These are phyloP conservation scores for Sorex araneus DNA, from an alignment of 2,113 vertebrate genomes.

Conservation along the genomic window DNA sequence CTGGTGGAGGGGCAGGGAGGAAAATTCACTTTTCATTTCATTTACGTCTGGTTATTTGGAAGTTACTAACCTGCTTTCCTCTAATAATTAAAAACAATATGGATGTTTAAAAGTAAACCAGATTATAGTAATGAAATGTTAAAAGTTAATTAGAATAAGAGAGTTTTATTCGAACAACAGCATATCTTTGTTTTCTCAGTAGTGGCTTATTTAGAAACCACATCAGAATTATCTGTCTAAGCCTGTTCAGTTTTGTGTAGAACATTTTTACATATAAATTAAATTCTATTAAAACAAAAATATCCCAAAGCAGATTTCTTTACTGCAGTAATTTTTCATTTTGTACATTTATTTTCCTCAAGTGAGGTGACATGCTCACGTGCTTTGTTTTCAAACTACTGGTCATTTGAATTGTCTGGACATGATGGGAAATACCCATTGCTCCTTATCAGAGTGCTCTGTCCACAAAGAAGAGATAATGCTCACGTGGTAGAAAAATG, in stretches of 20 bases:
- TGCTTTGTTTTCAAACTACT: conserved; percentile 5
- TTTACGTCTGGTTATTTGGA: conserved; percentile 28
- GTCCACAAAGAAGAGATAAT: conserved; percentile 33
- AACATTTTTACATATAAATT: conserved; percentile 43
- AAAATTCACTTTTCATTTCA: conserved; percentile 26
- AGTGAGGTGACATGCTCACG: background rate
- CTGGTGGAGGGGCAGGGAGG: background rate
- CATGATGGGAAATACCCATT: background rate
- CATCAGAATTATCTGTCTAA: conserved; percentile 42
- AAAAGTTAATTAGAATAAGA: conserved; percentile 43
- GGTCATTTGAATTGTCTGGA: conserved; percentile 30
- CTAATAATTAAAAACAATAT: conserved; percentile 63
- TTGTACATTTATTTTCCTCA: conserved; percentile 41
- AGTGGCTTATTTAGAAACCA: conserved; percentile 41
- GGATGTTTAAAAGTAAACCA: conserved; percentile 39
- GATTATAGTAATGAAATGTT: background rate
- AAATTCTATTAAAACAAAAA: conserved; percentile 45
- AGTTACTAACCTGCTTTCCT: conserved; percentile 39
- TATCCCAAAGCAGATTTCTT: conserved; percentile 11
- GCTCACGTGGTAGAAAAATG: background rate
- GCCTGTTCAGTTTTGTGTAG: conserved; percentile 1
- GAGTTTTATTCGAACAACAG: conserved; percentile 4
- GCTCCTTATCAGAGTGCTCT: conserved; percentile 25
- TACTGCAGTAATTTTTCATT: conserved; percentile 51
- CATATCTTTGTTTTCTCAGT: conserved; percentile 36